These are phyloP conservation scores for Cosmia pyralina DNA, from an alignment of 2,888 invertebrate genomes.

Conservation along the genomic window DNA sequence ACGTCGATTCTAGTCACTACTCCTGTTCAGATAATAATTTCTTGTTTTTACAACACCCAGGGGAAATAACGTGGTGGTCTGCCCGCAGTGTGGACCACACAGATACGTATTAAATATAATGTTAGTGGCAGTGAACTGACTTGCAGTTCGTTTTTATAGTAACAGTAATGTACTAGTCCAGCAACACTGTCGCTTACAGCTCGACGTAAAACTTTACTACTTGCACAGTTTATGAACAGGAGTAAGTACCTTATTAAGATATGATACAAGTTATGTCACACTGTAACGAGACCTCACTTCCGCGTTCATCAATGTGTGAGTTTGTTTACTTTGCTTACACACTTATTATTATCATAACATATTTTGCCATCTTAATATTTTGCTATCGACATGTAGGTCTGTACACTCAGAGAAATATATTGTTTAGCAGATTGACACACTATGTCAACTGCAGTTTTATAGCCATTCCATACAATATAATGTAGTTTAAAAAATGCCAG, in stretches of 20 bases:
- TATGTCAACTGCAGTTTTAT: background rate
- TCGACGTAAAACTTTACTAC: conserved; percentile 50
- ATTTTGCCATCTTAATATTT: no score
- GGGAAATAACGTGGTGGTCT: conserved; percentile 33
- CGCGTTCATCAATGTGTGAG: background rate
- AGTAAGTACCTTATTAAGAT: conserved; percentile 59
- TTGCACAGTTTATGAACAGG: conserved; percentile 51
- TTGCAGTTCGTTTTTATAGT: conserved; percentile 48
- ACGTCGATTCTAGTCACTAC: background rate
- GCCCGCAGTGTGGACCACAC: conserved; percentile 34
- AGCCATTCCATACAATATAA: background rate
- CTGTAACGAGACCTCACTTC: conserved; percentile 6
- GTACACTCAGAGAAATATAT: background rate
- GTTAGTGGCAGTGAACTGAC: conserved; percentile 42
- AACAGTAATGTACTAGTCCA: conserved; percentile 18
- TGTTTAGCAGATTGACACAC: background rate
- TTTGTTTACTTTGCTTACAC: no score
- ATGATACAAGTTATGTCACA: conserved; percentile 43
- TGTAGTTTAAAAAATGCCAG: background rate
- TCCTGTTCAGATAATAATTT: conserved; percentile 1
- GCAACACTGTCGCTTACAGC: conserved; percentile 54
- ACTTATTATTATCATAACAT: background rate
- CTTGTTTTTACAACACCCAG: background rate
- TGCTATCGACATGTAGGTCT: background rate
- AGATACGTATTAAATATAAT: conserved; percentile 37